Evolutionary conservation across 2,888 invertebrate genomes (phyloP).

Genomic region (Panopea generosa): DNA sequence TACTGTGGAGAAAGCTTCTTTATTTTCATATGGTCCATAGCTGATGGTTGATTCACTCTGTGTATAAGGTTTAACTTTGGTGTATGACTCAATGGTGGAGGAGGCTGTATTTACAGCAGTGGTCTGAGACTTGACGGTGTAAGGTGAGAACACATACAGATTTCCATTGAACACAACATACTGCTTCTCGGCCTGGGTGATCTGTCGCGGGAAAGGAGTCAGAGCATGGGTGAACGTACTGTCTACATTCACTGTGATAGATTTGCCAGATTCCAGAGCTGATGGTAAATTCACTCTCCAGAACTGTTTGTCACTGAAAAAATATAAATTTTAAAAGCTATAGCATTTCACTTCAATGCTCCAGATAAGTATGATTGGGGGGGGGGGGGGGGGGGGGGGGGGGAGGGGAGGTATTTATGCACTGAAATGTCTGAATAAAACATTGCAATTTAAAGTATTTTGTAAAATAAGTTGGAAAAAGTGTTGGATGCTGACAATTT

Average conservation of each 20-base stretch:
- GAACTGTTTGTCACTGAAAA: conserved; percentile 67
- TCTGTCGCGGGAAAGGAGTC: conserved; percentile 93
- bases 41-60: conserved; percentile 92
- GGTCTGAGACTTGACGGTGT: conserved; percentile 92
- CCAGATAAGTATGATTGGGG: too few relatives aligned
- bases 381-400: too few relatives aligned
- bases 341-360: too few relatives aligned
- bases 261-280: conserved; percentile 79
- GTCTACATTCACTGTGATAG: conserved; percentile 80
- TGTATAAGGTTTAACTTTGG: conserved; percentile 84
- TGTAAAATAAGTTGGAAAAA: too few relatives aligned
- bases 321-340: too few relatives aligned
- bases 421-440: too few relatives aligned
- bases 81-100: conserved; percentile 89
- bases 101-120: conserved; percentile 92
- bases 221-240: conserved; percentile 91
- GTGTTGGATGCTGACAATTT: too few relatives aligned
- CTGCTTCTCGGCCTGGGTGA: conserved; percentile 97
- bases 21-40: conserved; percentile 95
- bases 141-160: conserved; percentile 93
- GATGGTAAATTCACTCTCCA: conserved; percentile 79
- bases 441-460: too few relatives aligned
- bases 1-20: conserved; percentile 87
- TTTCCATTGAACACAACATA: conserved; percentile 94
- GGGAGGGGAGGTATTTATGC: too few relatives aligned